Conservation (phyloP, 2,113 vertebrate species). For the Junco hyemalis region DNA sequence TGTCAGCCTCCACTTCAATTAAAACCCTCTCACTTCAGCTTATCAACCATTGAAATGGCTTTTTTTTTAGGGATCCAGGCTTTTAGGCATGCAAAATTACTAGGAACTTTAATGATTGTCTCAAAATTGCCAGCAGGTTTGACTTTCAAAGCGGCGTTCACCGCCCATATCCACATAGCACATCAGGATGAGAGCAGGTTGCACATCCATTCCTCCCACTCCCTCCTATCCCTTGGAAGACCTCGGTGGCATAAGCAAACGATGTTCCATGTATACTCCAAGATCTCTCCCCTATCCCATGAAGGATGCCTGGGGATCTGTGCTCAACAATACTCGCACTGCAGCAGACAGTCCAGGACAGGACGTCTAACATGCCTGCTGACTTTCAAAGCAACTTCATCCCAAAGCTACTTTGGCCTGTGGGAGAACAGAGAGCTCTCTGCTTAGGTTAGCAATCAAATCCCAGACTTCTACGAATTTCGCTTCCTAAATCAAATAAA, state of each 20-base stretch:
- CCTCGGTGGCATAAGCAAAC: background rate
- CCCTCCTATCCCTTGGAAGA: background rate
- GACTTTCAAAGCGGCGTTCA: background rate
- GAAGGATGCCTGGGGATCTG: background rate
- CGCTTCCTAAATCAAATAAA: background rate
- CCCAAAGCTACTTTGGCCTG: background rate
- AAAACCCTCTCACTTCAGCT: background rate
- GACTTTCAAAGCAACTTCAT: background rate
- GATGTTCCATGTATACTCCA: background rate
- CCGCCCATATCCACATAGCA: background rate
- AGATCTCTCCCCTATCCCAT: background rate
- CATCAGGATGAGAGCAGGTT: background rate
- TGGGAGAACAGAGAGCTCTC: background rate
- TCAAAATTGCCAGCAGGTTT: background rate
- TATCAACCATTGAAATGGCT: background rate
- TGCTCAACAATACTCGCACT: rapidly evolving
- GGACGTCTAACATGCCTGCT: rapidly evolving
- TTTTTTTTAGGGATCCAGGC: background rate
- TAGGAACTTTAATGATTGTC: background rate
- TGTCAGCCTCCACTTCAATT: background rate
- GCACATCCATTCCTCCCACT: rapidly evolving
- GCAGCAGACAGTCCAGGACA: background rate
- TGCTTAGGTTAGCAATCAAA: background rate
- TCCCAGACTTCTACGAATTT: background rate
- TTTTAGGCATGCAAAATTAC: background rate